Base-by-base conservation (phyloP, 1,140 invertebrate species). In the Eciton burchellii region DNA sequence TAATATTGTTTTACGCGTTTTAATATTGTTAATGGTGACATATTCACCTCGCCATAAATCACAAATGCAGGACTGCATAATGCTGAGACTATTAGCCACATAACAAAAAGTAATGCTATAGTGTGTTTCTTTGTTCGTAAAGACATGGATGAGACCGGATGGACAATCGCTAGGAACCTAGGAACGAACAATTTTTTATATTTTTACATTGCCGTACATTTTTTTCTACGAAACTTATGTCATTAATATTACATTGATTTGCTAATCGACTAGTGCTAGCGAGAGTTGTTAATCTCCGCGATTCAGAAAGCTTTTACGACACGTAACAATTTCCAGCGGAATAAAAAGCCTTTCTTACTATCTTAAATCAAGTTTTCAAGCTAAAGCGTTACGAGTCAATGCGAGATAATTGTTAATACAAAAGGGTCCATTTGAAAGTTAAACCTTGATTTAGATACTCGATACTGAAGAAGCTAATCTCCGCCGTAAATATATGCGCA, bases 111-210 rank as follows among this genome's bases (percentile, higher is more conserved):
- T 29, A 97, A 97, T 54, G 96, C 90, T 65, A 95, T 95, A 0
- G 98, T 98, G 92, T 99, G 98, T 59, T 95, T 95, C 91, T 98
- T 97, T 1, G 97, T 99, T 70, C 98, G 95, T 83, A 96, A 96
- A 0, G 97, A 97, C 96, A 98, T 99, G 63, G 97, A 98, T 0
- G 96, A 95, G 73, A 99, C 97, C 0, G 98, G 98, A 93, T 99
- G 97, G 0, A 99, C 98, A 11, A 99, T 98, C 24, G 98, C 98
- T 89, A 99, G 95, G 93, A 98, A 99, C 84, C 93, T 94, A 89
- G n/a, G n/a, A n/a, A n/a, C 26, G 86, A 84, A 62, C 59, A 83
- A 45, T 68, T 56, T 14, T 21, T 54, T 41, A 65, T 41, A 65
- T 52, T n/a, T 76, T 65, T 14, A 49, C 3, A 12, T 3, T 21